phyloP scores from a whole-genome alignment of 2,888 invertebrate species.

The Lepidocyrtoides sp. region DNA sequence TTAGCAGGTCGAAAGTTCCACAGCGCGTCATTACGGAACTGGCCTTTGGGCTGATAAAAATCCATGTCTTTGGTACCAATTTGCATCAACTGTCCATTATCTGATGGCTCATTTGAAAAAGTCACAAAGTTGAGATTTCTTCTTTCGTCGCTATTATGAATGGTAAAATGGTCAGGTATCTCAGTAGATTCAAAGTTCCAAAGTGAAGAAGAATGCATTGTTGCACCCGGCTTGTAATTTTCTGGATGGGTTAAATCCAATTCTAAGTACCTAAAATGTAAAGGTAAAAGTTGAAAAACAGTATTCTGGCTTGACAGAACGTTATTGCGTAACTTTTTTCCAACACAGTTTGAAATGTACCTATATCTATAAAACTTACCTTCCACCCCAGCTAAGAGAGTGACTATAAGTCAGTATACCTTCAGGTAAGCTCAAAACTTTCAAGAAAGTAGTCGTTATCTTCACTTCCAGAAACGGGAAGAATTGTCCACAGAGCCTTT shows the following conservation, averaged over 20 bases:
- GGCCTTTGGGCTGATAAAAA: slow-evolving; percentile 66
- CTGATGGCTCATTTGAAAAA: slow-evolving; percentile 79
- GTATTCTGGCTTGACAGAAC: too few species aligned
- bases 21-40: slow-evolving; percentile 74
- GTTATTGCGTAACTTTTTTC: too few species aligned
- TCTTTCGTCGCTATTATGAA: slow-evolving; percentile 77
- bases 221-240: slow-evolving; percentile 76
- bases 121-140: slow-evolving; percentile 76
- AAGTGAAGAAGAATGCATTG: slow-evolving; percentile 77
- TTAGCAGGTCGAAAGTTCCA: slow-evolving; percentile 79
- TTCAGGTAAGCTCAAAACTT: slow-evolving; percentile 70
- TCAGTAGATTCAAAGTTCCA: slow-evolving; percentile 76
- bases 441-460: slow-evolving; percentile 71
- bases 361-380: slow-evolving; percentile 43
- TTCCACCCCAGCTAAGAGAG: slow-evolving; percentile 80
- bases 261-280: slow-evolving; percentile 73
- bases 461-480: slow-evolving; percentile 56
- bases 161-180: slow-evolving; percentile 68
- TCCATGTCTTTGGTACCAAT: slow-evolving; percentile 77
- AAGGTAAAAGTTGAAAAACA: too few species aligned
- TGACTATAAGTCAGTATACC: slow-evolving; percentile 78
- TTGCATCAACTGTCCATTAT: slow-evolving; percentile 79
- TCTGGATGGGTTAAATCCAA: slow-evolving; percentile 77
- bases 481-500: slow-evolving; percentile 76
- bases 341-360: too few species aligned